Base-by-base conservation (phyloP, 2,113 vertebrate genomes). In the Phoenicopterus ruber region DNA sequence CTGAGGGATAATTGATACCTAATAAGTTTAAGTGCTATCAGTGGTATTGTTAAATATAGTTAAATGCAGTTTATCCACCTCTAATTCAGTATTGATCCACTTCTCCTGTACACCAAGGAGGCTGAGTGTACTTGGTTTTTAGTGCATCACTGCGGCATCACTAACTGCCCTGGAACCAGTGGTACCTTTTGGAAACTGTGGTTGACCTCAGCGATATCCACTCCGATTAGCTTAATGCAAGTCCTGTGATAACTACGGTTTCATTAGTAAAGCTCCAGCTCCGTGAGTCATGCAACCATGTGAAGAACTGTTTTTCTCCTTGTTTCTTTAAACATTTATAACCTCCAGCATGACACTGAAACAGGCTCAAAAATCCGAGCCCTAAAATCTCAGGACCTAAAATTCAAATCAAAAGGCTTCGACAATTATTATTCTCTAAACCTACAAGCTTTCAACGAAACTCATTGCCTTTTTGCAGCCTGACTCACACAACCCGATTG, bases 31-130 rank as follows among this genome's bases (percentile, higher is more conserved):
- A 96, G 90, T 93, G 92, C 93, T 96, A 90, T 72, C 91, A 93
- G 91, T 94, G 84, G 78, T 91, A 79, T 49, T 93, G 90, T 94
- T 96, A 94, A 97, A 93, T 97, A 94, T 94, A 94, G 81, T 96
- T 95, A 96, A 96, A 96, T 67, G 81, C 87, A 96, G 89, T 93
- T 91, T 95, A 95, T 93, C 84, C 92, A 85, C 74, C 58, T 90
- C 82, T 96, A 95, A 93, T 93, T 95, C 87, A 85, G 84, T 91
- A 96, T 96, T 78, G 94, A 96, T 96, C 84, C 61, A 69, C 73
- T 87, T 86, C 72, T 70, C 26, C 78, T 26, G 26, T 16, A 59
- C 78, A 89, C 70, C 81, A 70, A 91, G 82, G 40, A 95, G 87
- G 31, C 57, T 61, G 55, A 91, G 57, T 52, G 70, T 87, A 61